phyloP scores from a whole-genome alignment of 2,113 vertebrate genomes.

The Hippoglossus stenolepis region DNA sequence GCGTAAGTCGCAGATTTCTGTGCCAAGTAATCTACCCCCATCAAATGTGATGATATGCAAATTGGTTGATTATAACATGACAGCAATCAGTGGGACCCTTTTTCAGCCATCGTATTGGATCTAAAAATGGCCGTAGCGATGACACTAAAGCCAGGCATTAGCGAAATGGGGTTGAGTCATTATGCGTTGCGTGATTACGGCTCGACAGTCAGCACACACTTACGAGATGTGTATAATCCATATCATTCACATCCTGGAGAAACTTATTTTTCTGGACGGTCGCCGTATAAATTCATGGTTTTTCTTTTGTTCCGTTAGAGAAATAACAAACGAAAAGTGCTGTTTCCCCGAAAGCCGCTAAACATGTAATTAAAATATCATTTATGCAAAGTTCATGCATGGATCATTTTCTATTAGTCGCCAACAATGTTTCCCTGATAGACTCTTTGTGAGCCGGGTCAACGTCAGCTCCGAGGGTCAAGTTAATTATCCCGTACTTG shows the following conservation, averaged over 20 bases:
- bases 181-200: conserved; percentile 43
- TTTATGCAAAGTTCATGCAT: conserved; percentile 49
- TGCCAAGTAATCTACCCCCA: conserved; percentile 52
- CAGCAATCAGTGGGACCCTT: conserved; percentile 49
- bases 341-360: background rate
- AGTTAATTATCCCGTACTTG: conserved; percentile 50
- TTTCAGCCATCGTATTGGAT: conserved; percentile 29
- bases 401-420: conserved; percentile 55
- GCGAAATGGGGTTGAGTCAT: conserved; percentile 27
- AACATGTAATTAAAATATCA: conserved; percentile 37
- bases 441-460: conserved; percentile 29
- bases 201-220: conserved; percentile 19
- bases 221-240: conserved; percentile 17
- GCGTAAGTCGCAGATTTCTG: conserved; percentile 21
- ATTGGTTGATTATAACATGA: conserved; percentile 50
- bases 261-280: background rate
- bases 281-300: background rate
- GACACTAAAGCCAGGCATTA: conserved; percentile 43
- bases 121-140: conserved; percentile 33
- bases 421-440: conserved; percentile 47
- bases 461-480: conserved; percentile 29
- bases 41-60: conserved; percentile 61
- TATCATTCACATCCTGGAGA: conserved; percentile 2
- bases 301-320: background rate
- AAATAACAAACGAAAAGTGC: background rate